phyloP scores from a whole-genome alignment of 92 coral and sea anemone species.

The Blastomussa wellsi region DNA sequence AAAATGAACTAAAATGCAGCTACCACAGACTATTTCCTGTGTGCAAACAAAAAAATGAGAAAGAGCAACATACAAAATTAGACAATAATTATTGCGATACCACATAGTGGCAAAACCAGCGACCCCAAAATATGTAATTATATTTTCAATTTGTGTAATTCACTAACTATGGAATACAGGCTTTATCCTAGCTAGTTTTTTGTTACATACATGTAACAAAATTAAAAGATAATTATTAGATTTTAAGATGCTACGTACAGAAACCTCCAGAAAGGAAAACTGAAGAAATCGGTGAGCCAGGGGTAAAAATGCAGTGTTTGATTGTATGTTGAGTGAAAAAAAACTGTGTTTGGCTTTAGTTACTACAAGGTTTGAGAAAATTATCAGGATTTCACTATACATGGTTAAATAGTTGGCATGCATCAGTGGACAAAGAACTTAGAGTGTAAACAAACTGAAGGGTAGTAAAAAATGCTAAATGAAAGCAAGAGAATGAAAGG shows the following conservation, averaged over 20 bases:
- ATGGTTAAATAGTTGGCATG: too few relatives aligned
- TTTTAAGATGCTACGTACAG: not conserved
- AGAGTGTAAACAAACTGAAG: not conserved
- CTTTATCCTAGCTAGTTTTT: slow-evolving; percentile 7
- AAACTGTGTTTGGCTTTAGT: not conserved
- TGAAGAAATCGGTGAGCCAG: not conserved
- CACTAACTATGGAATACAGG: slow-evolving; percentile 32
- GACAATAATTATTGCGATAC: not conserved
- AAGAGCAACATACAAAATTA: not conserved
- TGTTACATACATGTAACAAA: not conserved
- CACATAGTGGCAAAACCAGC: slow-evolving; percentile 9
- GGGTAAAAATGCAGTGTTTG: not conserved
- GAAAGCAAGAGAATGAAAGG: not conserved
- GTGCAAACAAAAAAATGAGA: not conserved
- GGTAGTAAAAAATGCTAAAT: not conserved
- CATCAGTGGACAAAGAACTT: too few relatives aligned
- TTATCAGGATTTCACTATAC: too few relatives aligned
- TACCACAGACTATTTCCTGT: not conserved
- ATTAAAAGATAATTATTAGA: not conserved
- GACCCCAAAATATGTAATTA: not conserved
- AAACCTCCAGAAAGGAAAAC: not conserved
- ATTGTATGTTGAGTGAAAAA: too few relatives aligned
- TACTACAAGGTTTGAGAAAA: too few relatives aligned
- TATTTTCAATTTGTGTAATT: slow-evolving; percentile 1
- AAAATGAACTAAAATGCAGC: not conserved